phyloP scores from a whole-genome alignment of 1,140 invertebrate genomes.

The Neotoxoptera formosana region DNA sequence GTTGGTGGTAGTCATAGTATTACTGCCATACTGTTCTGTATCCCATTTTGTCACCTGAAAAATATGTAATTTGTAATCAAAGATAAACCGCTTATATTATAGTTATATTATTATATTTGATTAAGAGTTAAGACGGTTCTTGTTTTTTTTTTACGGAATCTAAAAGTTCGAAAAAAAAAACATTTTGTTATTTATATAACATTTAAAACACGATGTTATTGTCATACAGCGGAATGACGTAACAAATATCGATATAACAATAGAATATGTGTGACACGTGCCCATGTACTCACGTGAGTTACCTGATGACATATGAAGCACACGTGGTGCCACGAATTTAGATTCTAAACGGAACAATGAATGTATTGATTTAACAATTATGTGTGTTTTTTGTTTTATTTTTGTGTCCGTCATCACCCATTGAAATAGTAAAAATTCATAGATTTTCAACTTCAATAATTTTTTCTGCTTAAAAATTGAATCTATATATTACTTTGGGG shows the following conservation, averaged over 20 bases:
- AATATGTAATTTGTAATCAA: not conserved
- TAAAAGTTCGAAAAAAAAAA: no score
- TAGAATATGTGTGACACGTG: not conserved
- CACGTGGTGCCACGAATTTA: not conserved
- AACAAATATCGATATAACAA: not conserved
- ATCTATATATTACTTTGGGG: not conserved
- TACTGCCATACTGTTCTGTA: conserved; percentile 1
- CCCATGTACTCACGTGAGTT: not conserved
- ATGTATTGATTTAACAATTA: not conserved
- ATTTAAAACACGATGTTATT: not conserved
- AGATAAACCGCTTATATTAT: not conserved
- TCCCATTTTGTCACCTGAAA: conserved; percentile 40
- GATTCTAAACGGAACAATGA: not conserved
- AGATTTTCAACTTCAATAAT: not conserved
- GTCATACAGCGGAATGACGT: not conserved
- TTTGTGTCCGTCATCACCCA: not conserved
- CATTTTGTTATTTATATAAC: not conserved
- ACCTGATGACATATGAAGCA: not conserved
- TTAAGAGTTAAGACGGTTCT: not conserved
- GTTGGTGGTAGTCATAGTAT: not conserved
- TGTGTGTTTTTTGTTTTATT: not conserved
- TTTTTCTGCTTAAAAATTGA: not conserved
- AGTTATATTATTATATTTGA: no score
- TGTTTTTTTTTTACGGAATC: not conserved
- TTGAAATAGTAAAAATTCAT: not conserved